Base-by-base conservation (phyloP, 2,888 invertebrate species). In the Iphiclides podalirius region DNA sequence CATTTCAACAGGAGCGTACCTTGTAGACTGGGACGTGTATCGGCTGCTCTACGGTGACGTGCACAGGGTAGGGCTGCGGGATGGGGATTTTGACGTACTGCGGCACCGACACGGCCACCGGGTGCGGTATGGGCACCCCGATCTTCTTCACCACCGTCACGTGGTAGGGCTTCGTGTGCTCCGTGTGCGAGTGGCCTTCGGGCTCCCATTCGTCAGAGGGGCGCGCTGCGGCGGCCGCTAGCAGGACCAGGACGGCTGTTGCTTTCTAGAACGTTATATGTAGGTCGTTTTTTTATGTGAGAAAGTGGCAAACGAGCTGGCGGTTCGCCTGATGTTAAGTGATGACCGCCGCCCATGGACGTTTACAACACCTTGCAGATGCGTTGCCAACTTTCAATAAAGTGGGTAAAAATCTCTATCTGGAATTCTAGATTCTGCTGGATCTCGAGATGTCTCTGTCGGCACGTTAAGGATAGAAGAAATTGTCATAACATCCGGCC, bases 51-150 rank as follows among this genome's bases (percentile, higher is more conserved):
- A 94, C 92, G 0, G 90, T 87, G 1, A 94, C 91, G 63, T 93
- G 93, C 0, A 94, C 94, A 0, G 94, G 91, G 79, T 93, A 93
- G 1, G 94, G 94, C 52, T 94, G 93, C 1, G 94, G 94, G 39
- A 94, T 93, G 48, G 93, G 92, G 16, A 94, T 90, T 72, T 92
- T 93, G 56, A 94, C 79, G 63, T 92, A 90, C 72, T 92, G 92
- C 23, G 92, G 94, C 12, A 94, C 93, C 4, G 93, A 92, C 0
- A 94, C 92, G 0, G 93, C 92, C 14, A 93, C 91, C 0, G 93
- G 93, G 64, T 94, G 93, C 0, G 94, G 94, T 39, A 94, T 91
- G n/a, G 94, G 92, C 9, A 94, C 90, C 0, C 93, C 93, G 56
- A 93, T 89, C 80, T 93, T 93, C 79, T 94, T 93, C 53, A 93